phyloP scores from a whole-genome alignment of 2,888 invertebrate genomes.

The Myopa tessellatipennis region DNA sequence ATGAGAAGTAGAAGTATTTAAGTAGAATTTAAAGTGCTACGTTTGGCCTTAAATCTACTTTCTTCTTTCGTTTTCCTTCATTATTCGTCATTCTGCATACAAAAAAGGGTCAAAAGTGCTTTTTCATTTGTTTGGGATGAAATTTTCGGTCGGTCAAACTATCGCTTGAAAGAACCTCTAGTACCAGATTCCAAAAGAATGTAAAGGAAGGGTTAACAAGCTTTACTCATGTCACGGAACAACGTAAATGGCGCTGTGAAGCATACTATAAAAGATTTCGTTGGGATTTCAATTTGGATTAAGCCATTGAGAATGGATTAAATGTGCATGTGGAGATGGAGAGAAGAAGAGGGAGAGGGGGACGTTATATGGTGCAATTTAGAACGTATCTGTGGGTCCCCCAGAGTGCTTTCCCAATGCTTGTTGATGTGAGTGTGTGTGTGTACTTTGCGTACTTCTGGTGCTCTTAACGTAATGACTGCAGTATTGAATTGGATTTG shows the following conservation, averaged over 20 bases:
- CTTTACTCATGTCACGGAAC: constrained; percentile 11
- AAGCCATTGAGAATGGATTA: constrained; percentile 48
- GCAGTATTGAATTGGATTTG: constrained; percentile 42
- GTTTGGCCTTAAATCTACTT: no score
- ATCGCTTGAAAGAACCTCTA: no score
- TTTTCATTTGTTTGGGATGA: constrained; percentile 17
- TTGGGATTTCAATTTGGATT: constrained; percentile 43
- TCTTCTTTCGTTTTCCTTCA: no score
- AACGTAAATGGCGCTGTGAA: constrained; percentile 5
- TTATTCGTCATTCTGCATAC: neutral
- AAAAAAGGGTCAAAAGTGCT: constrained; percentile 20
- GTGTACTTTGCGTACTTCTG: constrained; percentile 13
- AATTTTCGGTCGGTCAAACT: neutral
- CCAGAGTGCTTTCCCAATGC: neutral
- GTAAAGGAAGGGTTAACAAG: no score
- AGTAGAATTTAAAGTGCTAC: no score
- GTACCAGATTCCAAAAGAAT: no score
- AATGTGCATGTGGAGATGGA: constrained; percentile 14
- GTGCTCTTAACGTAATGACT: constrained; percentile 5
- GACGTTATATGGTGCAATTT: neutral
- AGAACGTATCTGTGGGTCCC: neutral
- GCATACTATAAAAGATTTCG: constrained; percentile 5
- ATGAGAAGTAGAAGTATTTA: no score
- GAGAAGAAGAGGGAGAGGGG: no score
- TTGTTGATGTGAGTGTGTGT: neutral